Base-by-base conservation (phyloP, 2,113 vertebrate species). In the Strix aluco region DNA sequence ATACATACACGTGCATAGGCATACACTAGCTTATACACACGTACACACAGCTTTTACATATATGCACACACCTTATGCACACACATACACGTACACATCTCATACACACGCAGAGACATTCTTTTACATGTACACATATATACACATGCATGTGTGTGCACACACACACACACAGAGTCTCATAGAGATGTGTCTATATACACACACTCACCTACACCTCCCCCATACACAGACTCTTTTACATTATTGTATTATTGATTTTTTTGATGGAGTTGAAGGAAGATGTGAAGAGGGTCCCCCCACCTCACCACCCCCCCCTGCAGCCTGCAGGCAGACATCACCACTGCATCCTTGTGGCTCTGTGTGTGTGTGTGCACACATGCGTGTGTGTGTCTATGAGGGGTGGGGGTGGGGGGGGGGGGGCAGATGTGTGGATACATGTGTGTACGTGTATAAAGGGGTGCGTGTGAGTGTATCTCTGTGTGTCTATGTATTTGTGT, bases 261-360 rank as follows among this genome's bases (percentile, higher is more conserved):
- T 78, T 26, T 79, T 22, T 38, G 13, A 36, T 23, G 27, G 18
- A 3, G 4, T 46, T 27, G 46, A 46, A 32, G 38, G 22, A 7
- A 46, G 46, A 5, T 61, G 27, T 58, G 34, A 63, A 18, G 22
- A 57, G 29, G 21, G 9, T 30, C 17, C 8, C 14, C 6, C 8
- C 15, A 10, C 15, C 32, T 10, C 54, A 5, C 30, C 29, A 7
- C 67, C 14, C 15, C 14, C 15, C 8, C 8, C 7, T 19, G 12
- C 1, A 3, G 36, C 30, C 20, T 2, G 2, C n/a, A 19, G 44
- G 29, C 36, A 51, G 71, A 9, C 1, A 11, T 16, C 17, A 34
- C 14, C 52, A 11, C 61, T 11, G 52, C 7, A 3, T 36, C 3
- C 1, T 3, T 10, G 32, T 22, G 36, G 51, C 59, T 13, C 27